These are phyloP conservation scores for Cetonia aurata DNA, from an alignment of 2,888 invertebrate genomes.

Conservation along the genomic window DNA sequence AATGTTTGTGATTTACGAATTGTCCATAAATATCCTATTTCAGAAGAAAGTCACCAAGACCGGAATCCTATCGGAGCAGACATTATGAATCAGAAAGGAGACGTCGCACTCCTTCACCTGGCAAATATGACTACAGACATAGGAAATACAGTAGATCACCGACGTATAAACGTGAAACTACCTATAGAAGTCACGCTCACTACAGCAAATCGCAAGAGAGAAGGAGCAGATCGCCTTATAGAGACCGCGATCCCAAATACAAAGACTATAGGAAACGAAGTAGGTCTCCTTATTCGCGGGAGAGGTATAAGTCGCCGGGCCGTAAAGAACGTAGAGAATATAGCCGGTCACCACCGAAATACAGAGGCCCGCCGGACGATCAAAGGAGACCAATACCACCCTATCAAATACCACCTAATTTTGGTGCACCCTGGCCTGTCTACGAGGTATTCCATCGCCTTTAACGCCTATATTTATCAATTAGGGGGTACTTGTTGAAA, in stretches of 20 bases:
- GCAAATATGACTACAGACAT: constrained; percentile 22
- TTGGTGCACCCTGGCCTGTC: constrained; percentile 18
- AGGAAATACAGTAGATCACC: constrained; percentile 33
- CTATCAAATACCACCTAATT: constrained; percentile 22
- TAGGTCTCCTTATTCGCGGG: constrained; percentile 29
- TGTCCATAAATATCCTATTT: too few species aligned
- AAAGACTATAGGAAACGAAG: constrained; percentile 40
- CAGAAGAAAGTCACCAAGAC: constrained; percentile 19
- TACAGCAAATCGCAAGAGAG: constrained; percentile 17
- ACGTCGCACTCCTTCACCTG: constrained; percentile 31
- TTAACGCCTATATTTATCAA: background rate
- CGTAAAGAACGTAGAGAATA: constrained; percentile 30
- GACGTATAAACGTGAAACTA: constrained; percentile 3
- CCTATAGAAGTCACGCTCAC: constrained; percentile 20
- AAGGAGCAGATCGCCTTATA: constrained; percentile 29
- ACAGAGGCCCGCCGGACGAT: constrained; percentile 2
- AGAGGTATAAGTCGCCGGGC: constrained; percentile 31
- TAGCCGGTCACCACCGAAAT: constrained; percentile 33
- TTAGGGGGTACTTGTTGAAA: too few species aligned
- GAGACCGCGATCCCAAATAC: constrained; percentile 8
- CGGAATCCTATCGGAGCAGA: constrained; percentile 27
- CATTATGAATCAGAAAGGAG: constrained; percentile 35
- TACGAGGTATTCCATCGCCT: constrained; percentile 17
- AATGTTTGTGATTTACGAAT: too few species aligned
- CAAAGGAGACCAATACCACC: constrained; percentile 21